Evolutionary conservation across 1,140 invertebrate species (phyloP).

Genomic region (Penaeus vannamei): DNA sequence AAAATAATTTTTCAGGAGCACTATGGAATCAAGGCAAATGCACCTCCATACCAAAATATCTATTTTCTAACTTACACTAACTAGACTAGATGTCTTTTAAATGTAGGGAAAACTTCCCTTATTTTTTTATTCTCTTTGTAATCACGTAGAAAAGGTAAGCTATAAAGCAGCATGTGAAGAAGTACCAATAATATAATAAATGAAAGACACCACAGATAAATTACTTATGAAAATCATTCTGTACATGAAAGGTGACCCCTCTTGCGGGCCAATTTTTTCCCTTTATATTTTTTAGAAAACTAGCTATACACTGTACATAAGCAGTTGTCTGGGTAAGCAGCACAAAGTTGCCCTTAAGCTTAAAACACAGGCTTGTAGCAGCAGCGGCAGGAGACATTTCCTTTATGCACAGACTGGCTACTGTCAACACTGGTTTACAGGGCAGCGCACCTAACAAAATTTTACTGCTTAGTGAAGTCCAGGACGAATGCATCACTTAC

Average conservation of each 20-base stretch:
- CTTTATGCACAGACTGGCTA: slow-evolving; percentile 26
- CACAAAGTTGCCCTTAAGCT: slow-evolving; percentile 37
- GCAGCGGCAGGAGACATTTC: slow-evolving; percentile 23
- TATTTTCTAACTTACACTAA: slow-evolving; percentile 46
- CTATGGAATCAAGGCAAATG: slow-evolving; percentile 63
- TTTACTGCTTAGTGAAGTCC: slow-evolving; percentile 33
- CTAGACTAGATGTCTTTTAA: slow-evolving; percentile 65
- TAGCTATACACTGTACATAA: slow-evolving; percentile 58
- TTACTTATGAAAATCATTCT: slow-evolving; percentile 58
- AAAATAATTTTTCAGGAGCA: slow-evolving; percentile 63
- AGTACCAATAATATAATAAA: slow-evolving; percentile 54
- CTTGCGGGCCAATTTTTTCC: neutral
- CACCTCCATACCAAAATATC: slow-evolving; percentile 64
- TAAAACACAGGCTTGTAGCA: slow-evolving; percentile 30
- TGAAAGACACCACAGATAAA: slow-evolving; percentile 61
- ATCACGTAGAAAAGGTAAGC: slow-evolving; percentile 53
- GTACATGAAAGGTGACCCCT: slow-evolving; percentile 41
- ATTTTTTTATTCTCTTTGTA: slow-evolving; percentile 9
- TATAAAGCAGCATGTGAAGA: slow-evolving; percentile 60
- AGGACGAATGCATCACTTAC: slow-evolving; percentile 60
- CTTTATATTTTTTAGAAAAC: slow-evolving; percentile 46
- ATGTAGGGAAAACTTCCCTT: slow-evolving; percentile 4
- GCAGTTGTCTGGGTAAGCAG: slow-evolving; percentile 49
- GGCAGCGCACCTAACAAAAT: slow-evolving; percentile 10
- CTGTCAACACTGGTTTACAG: slow-evolving; percentile 23